Evolutionary conservation across 2,113 vertebrate species (phyloP).

Genomic region (Boleophthalmus pectinirostris): DNA sequence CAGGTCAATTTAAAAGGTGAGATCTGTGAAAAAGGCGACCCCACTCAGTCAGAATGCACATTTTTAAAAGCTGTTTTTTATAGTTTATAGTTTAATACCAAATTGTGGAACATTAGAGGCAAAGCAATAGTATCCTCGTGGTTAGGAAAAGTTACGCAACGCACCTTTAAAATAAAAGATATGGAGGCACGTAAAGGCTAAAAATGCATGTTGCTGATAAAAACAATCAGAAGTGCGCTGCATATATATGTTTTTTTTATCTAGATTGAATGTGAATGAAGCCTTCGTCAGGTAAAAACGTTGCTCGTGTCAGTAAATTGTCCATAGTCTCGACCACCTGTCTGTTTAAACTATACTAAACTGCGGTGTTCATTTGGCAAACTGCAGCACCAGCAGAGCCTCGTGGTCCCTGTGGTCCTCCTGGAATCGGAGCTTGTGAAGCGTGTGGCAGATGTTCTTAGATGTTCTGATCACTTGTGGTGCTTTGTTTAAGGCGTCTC

Average conservation of each 20-base stretch:
- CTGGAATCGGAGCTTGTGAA: no score
- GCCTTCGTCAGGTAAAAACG: neutral
- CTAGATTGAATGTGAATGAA: neutral
- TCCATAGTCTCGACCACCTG: neutral
- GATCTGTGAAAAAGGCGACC: no score
- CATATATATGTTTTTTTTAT: neutral
- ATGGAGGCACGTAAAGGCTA: slow-evolving; percentile 6
- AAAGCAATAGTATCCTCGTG: no score
- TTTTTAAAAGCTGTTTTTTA: no score
- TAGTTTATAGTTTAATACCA: no score
- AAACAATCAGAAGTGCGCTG: slow-evolving; percentile 3
- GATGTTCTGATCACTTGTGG: slow-evolving; percentile 44
- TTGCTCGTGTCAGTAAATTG: neutral
- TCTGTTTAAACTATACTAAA: neutral
- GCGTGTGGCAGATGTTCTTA: slow-evolving; percentile 3
- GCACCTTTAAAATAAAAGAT: neutral
- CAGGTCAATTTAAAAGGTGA: no score
- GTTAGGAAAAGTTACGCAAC: no score
- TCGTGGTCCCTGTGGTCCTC: neutral
- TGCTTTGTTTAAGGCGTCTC: slow-evolving; percentile 45
- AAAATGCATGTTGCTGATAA: neutral
- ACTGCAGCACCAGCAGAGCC: neutral
- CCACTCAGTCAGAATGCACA: no score
- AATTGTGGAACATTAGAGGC: no score
- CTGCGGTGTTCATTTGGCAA: neutral